A percentile compares a stretch with the other conserved stretches of the same genome.
Evolutionary conservation across 2,113 vertebrate genomes (phyloP).

Genomic region (Baryphthengus martii): DNA sequence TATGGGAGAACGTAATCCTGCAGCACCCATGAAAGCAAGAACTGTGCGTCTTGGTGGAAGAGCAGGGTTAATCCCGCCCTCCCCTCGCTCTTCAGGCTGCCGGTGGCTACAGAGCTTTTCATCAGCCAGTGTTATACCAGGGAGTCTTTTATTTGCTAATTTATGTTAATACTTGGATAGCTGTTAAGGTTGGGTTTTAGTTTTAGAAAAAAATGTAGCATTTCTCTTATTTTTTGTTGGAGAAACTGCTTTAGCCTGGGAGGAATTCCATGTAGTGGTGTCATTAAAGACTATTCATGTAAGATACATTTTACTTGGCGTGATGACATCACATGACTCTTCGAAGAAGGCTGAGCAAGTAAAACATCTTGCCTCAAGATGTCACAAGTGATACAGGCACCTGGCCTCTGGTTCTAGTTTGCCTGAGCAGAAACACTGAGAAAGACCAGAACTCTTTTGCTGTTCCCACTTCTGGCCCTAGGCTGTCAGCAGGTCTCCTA

Average conservation of each 20-base stretch:
- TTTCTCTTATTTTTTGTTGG: neutral
- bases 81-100: neutral
- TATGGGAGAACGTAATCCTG: neutral
- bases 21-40: neutral
- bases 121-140: neutral
- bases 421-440: neutral
- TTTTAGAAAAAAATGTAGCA: neutral
- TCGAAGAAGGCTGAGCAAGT: neutral
- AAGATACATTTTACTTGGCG: neutral
- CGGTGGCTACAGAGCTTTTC: neutral
- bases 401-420: constrained; percentile 1
- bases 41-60: neutral
- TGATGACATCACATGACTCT: neutral
- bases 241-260: neutral
- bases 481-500: neutral
- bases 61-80: no score
- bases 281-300: neutral
- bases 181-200: neutral
- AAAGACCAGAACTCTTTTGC: neutral
- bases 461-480: neutral
- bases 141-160: neutral
- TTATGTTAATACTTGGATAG: neutral
- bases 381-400: neutral
- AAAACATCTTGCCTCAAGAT: constrained; percentile 29
- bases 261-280: neutral